Percentiles rank a stretch among this genome's conserved stretches.
Evolutionary conservation across 2,113 vertebrate genomes (phyloP).

Genomic region (Barnardius zonarius): DNA sequence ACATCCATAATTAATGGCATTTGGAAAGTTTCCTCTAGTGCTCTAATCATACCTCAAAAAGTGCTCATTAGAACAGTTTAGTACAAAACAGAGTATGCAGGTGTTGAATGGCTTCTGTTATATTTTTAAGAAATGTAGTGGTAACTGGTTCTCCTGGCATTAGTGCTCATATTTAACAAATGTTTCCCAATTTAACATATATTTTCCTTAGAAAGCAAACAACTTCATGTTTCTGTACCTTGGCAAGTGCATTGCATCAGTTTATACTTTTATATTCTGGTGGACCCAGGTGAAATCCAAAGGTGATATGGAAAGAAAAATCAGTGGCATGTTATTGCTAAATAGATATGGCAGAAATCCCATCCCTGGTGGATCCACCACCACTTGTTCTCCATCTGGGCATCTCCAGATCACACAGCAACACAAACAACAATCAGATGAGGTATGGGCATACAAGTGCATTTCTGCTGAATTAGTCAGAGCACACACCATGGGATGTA

Average conservation of each 20-base stretch:
- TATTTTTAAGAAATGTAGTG: not conserved
- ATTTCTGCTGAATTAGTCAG: constrained; percentile 40
- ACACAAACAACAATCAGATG: not conserved
- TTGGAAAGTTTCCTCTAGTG: constrained; percentile 72
- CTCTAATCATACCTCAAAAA: constrained; percentile 71
- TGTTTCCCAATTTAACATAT: not conserved
- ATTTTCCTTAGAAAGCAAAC: not conserved
- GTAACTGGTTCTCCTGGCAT: not conserved
- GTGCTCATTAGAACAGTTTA: constrained; percentile 76
- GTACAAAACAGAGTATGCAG: constrained; percentile 67
- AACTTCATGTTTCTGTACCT: not conserved
- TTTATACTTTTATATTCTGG: not conserved
- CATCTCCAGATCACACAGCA: not conserved
- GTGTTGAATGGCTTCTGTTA: constrained; percentile 62
- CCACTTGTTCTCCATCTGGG: not conserved
- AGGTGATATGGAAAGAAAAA: not conserved
- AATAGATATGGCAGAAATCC: not conserved
- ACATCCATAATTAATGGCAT: constrained; percentile 78
- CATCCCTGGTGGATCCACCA: not conserved
- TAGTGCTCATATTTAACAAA: not conserved
- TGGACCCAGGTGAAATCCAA: not conserved
- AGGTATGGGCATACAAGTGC: not conserved
- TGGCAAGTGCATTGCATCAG: not conserved
- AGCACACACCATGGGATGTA: not conserved
- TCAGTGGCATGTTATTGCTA: not conserved